Evolutionary conservation across 92 coral and sea anemone genomes (phyloP), one percentile per base, ranked within the genome.

Genomic region (Zoanthus gigantus): DNA sequence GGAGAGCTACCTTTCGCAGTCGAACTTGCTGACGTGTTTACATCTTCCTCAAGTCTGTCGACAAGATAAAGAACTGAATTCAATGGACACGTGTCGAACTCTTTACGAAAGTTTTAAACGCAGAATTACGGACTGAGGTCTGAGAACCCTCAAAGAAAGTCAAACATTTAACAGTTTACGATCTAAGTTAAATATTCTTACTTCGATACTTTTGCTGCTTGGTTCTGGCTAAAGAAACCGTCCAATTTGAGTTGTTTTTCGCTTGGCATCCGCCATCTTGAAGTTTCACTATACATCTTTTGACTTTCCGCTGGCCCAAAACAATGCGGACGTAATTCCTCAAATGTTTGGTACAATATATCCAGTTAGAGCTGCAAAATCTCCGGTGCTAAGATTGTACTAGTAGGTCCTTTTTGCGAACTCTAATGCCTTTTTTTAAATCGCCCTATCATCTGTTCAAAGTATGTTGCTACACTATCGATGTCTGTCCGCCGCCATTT

Each of bases 381-480:
- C 42, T 34, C 42, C 42, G 42, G 74, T 69, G 34, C 45, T 69
- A 69, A 29, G 74, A 69, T 69, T 69, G 74, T 69, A 69, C 74
- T 69, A 69, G 74, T 69, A 69, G 74, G 74, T 69, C 74, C 74
- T 69, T 69, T 69, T 69, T 69, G 74, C 74, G 44, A 69, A 69
- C 74, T 69, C 74, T 69, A 69, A 69, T 69, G 74, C 74, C 74
- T 69, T 69, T 69, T 69, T 69, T 69, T 69, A 69, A 69, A 69
- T 69, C 74, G 74, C 74, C 74, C 74, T 69, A 69, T 69, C 74
- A 69, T 69, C 74, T 68, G 74, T 68, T 68, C 74, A 68, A 69
- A 69, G 74, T 69, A 69, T 69, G 74, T 69, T 69, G 44, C 74
- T 69, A 69, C 74, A 69, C 74, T 69, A 69, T 69, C 74, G 74